Evolutionary conservation across 2,888 invertebrate genomes (phyloP).

Genomic region (Lasius platythorax): DNA sequence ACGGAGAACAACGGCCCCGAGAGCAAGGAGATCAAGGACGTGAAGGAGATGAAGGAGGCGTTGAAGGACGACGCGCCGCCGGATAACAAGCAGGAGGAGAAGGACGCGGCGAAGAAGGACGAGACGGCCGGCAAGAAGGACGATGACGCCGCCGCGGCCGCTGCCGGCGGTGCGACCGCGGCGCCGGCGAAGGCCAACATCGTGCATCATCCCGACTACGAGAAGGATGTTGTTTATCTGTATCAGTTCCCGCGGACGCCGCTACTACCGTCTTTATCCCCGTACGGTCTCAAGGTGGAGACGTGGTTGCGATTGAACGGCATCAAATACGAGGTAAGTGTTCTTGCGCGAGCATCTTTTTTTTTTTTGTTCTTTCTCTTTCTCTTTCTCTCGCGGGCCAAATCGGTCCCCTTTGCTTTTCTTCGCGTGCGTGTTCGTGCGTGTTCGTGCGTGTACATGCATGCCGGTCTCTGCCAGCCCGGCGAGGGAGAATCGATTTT

Average conservation of each 20-base stretch:
- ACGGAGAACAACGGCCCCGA: constrained; percentile 90
- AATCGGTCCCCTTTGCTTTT: constrained; percentile 1
- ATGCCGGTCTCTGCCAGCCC: constrained; percentile 9
- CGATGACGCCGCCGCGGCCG: constrained; percentile 81
- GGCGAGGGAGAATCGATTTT: constrained; percentile 45
- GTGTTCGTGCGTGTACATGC: neutral
- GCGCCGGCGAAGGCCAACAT: constrained; percentile 91
- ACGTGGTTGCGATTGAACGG: constrained; percentile 97
- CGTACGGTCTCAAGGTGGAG: constrained; percentile 98
- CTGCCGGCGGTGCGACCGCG: constrained; percentile 86
- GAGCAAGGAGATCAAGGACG: constrained; percentile 88
- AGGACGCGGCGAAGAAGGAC: constrained; percentile 83
- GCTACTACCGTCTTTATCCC: constrained; percentile 95
- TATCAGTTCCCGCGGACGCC: constrained; percentile 97
- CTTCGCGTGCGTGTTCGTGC: constrained; percentile 12
- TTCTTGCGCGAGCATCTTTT: neutral
- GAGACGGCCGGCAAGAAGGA: constrained; percentile 86
- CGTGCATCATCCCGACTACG: constrained; percentile 95
- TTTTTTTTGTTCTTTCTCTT: constrained; percentile 6
- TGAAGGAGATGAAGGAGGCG: constrained; percentile 88
- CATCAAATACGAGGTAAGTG: constrained; percentile 96
- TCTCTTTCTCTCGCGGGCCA: neutral
- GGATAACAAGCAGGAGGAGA: constrained; percentile 84
- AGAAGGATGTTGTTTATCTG: constrained; percentile 97
- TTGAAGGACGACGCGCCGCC: constrained; percentile 84